These are phyloP conservation scores for Leptopilina myrica DNA, from an alignment of 2,888 invertebrate species.

Conservation along the genomic window DNA sequence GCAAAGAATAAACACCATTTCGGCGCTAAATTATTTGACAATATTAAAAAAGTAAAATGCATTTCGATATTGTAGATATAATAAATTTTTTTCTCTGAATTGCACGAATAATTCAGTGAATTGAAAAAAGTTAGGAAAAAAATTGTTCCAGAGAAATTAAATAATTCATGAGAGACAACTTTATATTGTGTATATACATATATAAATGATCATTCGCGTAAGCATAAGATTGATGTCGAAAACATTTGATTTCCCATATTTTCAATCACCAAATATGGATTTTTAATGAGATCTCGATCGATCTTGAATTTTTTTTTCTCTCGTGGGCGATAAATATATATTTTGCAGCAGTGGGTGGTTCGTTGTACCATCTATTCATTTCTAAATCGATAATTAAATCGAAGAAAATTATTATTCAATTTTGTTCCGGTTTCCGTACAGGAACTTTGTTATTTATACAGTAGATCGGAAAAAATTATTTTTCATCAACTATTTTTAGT, in stretches of 20 bases:
- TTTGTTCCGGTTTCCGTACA: constrained; percentile 1
- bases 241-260: constrained; percentile 32
- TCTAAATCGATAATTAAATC: background rate
- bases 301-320: constrained; percentile 5
- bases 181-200: background rate
- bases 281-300: constrained; percentile 30
- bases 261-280: constrained; percentile 30
- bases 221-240: constrained; percentile 37
- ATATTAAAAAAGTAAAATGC: too few relatives aligned
- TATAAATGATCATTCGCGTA: constrained; percentile 27
- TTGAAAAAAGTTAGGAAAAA: background rate
- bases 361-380: constrained; percentile 15
- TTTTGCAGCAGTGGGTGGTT: constrained; percentile 16
- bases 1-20: too few relatives aligned
- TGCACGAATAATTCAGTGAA: background rate
- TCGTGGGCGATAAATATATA: constrained; percentile 16
- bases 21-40: too few relatives aligned
- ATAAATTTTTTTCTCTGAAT: background rate
- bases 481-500: too few relatives aligned
- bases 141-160: constrained; percentile 11
- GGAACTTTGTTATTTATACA: background rate
- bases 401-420: background rate
- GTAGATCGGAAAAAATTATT: too few relatives aligned
- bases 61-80: too few relatives aligned
- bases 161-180: constrained; percentile 26